These are phyloP conservation scores for Phylloscopus trochilus DNA, from an alignment of 2,113 vertebrate species.

Conservation along the genomic window DNA sequence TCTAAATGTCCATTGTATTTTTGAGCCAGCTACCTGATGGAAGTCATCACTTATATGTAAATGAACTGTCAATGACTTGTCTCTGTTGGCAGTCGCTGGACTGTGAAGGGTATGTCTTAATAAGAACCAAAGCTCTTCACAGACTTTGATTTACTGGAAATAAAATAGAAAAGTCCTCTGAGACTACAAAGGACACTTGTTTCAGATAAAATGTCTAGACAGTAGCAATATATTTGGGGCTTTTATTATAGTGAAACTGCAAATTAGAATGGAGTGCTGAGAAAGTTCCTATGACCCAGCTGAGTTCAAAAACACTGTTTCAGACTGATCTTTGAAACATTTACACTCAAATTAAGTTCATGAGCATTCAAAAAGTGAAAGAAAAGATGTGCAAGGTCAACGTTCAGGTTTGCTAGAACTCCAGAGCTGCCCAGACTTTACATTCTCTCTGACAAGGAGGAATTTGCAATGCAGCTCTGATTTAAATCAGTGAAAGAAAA, in stretches of 20 bases:
- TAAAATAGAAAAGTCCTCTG: constrained; percentile 90
- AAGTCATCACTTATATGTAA: constrained; percentile 93
- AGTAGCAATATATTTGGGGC: constrained; percentile 83
- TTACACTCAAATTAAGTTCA: constrained; percentile 64
- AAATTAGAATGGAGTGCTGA: constrained; percentile 81
- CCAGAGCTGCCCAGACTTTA: constrained; percentile 19
- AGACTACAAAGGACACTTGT: constrained; percentile 87
- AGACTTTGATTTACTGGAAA: constrained; percentile 94
- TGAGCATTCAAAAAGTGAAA: constrained; percentile 47
- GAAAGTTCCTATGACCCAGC: constrained; percentile 77
- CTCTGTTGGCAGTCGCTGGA: constrained; percentile 81
- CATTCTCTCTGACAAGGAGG: neutral
- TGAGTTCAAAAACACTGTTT: constrained; percentile 73
- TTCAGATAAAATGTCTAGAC: constrained; percentile 88
- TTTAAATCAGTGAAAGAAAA: constrained; percentile 10
- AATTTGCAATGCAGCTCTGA: constrained; percentile 9
- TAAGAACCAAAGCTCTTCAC: constrained; percentile 84
- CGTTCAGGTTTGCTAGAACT: constrained; percentile 26
- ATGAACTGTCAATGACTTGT: constrained; percentile 86
- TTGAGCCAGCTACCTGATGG: constrained; percentile 88
- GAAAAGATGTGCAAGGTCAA: constrained; percentile 42
- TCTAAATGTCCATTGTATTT: constrained; percentile 83
- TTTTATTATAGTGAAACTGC: constrained; percentile 85
- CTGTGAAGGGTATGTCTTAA: constrained; percentile 95
- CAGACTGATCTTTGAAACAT: constrained; percentile 65